Conservation (phyloP, 2,797 vertebrate species). For the Phrynocephalus vlangalii region DNA sequence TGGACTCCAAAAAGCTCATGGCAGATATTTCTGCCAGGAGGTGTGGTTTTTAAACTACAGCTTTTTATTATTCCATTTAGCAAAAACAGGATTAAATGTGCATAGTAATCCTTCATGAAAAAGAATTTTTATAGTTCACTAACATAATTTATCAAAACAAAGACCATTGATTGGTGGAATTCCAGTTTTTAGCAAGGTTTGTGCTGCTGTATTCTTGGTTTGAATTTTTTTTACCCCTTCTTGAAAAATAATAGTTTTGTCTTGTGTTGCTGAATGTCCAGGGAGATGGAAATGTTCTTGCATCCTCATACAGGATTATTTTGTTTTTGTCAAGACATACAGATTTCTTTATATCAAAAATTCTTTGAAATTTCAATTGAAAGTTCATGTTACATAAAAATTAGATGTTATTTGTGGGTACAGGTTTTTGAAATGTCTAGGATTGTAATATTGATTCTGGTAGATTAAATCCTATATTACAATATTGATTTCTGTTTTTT, state of each 20-base stretch:
- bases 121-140: neutral
- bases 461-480: neutral
- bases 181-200: neutral
- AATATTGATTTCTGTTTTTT: neutral
- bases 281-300: neutral
- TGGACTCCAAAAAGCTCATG: no score
- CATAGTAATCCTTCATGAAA: neutral
- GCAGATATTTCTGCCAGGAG: no score
- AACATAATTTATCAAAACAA: neutral
- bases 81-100: neutral
- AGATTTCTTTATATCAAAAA: no score
- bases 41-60: no score
- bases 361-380: no score
- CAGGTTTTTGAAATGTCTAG: neutral
- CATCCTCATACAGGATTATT: neutral
- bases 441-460: constrained; percentile 10
- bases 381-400: neutral
- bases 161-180: neutral
- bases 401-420: neutral
- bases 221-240: neutral
- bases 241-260: neutral
- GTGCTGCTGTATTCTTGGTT: neutral
- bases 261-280: neutral
- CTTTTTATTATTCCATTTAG: neutral
- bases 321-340: neutral